Percentiles rank a stretch among this genome's conserved stretches.
These are phyloP conservation scores for Eupithecia inturbata DNA, from an alignment of 2,888 invertebrate species.

Conservation along the genomic window DNA sequence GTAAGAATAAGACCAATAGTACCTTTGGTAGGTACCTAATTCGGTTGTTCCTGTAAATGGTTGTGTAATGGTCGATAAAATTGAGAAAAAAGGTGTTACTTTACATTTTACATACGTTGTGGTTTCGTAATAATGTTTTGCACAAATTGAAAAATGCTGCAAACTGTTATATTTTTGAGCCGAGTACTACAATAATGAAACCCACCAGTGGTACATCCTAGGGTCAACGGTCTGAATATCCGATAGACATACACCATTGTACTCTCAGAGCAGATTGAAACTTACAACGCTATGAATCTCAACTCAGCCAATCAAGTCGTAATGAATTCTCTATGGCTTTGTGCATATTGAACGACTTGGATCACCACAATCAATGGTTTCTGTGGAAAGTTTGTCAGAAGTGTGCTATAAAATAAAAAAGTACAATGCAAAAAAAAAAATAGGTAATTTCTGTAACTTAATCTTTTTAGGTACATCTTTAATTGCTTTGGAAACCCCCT, in stretches of 20 bases:
- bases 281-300: slow-evolving; percentile 1
- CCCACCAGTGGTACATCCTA: not conserved
- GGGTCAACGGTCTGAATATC: not conserved
- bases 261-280: not conserved
- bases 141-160: not conserved
- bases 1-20: too few species aligned
- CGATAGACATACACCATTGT: not conserved
- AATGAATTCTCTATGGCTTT: not conserved
- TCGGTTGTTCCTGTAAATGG: too few species aligned
- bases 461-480: too few species aligned
- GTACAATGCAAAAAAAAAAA: not conserved
- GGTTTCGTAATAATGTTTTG: not conserved
- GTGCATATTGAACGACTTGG: not conserved
- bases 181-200: not conserved
- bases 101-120: too few species aligned
- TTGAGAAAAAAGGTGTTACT: too few species aligned
- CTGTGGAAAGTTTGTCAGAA: not conserved
- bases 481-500: too few species aligned
- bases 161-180: not conserved
- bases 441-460: too few species aligned
- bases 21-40: too few species aligned
- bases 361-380: not conserved
- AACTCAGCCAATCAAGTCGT: not conserved
- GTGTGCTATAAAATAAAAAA: not conserved
- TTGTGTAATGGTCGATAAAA: too few species aligned